Evolutionary conservation across 1,140 invertebrate genomes (phyloP), one percentile per base, ranked within the genome.

Genomic region (Scaptomyza graminum): DNA sequence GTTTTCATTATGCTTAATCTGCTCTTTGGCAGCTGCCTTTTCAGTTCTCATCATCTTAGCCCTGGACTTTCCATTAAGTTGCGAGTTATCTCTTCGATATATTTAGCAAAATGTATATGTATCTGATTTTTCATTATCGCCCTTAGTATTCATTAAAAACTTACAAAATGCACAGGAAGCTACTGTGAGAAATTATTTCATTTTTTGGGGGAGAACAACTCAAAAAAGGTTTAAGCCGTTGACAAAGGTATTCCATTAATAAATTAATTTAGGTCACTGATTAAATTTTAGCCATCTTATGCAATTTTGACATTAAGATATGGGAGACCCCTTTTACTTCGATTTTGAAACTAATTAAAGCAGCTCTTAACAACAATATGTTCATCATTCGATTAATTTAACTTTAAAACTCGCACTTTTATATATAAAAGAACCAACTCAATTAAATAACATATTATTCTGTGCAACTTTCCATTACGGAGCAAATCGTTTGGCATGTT

Each of bases 1-100:
- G 64, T 68, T 67, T 68, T 73, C 70, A 73, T 73, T 73, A 55
- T n/a, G 64, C 64, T 73, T 73, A 68, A 73, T 73, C 70, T 73
- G 50, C 15, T 25, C 62, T 31, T 44, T 31, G n/a, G 49, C 70
- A 68, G 70, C 64, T 73, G 70, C 70, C 50, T 44, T 31, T 68
- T 41, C 50, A 8, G 41, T 67, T 67, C 56, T 54, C 51, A 52
- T 16, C 65, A 39, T n/a, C 49, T n/a, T 41, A n/a, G 22, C 18
- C 22, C 63, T 43, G 9, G 56, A 69, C 64, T 68, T 73, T 73
- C 64, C 70, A 68, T 73, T 68, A 62, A 62, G 15, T 34, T 56
- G 61, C 11, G 37, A 37, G 61, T 65, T 61, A 73, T 67, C 70
- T 59, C 18, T 60, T 57, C 44, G 57, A 54, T 47, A 39, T 13